These are phyloP conservation scores for Typhlomys cinereus DNA, from an alignment of 2,113 vertebrate species.

Conservation along the genomic window DNA sequence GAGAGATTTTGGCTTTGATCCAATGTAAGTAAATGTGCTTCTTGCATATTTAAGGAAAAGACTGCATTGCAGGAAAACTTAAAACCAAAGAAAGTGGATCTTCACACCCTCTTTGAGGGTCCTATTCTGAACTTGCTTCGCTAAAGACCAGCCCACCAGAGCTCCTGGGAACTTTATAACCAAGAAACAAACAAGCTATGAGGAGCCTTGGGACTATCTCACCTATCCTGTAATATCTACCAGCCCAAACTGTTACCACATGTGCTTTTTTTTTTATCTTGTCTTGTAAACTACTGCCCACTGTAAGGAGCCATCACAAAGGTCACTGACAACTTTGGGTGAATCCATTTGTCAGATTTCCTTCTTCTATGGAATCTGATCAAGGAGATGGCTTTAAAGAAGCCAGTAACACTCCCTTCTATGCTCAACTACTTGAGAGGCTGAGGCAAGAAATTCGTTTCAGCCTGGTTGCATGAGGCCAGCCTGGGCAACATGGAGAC, in stretches of 20 bases:
- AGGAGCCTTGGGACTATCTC: not conserved
- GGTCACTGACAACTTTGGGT: not conserved
- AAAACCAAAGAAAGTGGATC: slow-evolving; percentile 5
- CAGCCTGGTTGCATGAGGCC: not conserved
- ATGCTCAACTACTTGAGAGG: too few relatives aligned
- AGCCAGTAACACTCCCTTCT: not conserved
- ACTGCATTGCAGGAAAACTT: not conserved
- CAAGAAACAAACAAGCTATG: not conserved
- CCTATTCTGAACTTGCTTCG: not conserved
- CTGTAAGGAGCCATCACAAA: not conserved
- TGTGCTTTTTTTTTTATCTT: slow-evolving; percentile 17
- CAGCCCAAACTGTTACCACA: not conserved
- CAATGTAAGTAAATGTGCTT: not conserved
- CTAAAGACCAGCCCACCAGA: not conserved
- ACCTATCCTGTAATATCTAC: not conserved
- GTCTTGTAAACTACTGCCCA: not conserved
- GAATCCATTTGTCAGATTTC: slow-evolving; percentile 22
- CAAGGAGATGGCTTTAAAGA: not conserved
- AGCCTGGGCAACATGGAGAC: not conserved
- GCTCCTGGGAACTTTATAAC: not conserved
- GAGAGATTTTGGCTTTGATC: not conserved
- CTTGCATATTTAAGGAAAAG: slow-evolving; percentile 29
- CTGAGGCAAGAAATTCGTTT: not conserved
- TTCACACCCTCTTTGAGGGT: not conserved
- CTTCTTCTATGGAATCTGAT: not conserved